These are phyloP conservation scores for Polypedilum pembai DNA, from an alignment of 1,140 invertebrate species.

Conservation along the genomic window DNA sequence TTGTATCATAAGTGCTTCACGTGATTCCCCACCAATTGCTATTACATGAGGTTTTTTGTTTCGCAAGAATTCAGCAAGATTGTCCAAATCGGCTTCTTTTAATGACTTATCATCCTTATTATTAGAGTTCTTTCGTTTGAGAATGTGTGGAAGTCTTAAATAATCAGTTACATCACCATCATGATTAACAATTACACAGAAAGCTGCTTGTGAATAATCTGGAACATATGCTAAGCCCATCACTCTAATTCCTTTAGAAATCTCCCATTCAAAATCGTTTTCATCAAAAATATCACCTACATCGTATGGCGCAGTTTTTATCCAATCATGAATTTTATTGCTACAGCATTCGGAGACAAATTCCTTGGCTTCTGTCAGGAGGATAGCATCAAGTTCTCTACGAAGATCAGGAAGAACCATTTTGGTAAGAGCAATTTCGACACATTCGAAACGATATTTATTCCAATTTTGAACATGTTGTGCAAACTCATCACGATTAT, in stretches of 20 bases:
- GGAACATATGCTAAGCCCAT: constrained; percentile 83
- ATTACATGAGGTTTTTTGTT: constrained; percentile 92
- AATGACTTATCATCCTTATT: constrained; percentile 61
- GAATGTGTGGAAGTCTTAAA: constrained; percentile 73
- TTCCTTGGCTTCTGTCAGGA: constrained; percentile 84
- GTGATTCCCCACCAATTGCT: constrained; percentile 81
- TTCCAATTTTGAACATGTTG: constrained; percentile 97
- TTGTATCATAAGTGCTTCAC: constrained; percentile 78
- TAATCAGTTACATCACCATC: constrained; percentile 91
- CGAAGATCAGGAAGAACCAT: constrained; percentile 85
- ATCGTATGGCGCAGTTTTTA: constrained; percentile 83
- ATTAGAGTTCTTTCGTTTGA: constrained; percentile 72
- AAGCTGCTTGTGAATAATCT: constrained; percentile 79
- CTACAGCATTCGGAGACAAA: constrained; percentile 76
- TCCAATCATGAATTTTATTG: constrained; percentile 81
- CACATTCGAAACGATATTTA: constrained; percentile 71
- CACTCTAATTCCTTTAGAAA: constrained; percentile 73
- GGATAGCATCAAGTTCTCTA: constrained; percentile 73
- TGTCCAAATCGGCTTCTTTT: constrained; percentile 70
- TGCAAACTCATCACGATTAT: constrained; percentile 91
- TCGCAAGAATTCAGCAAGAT: constrained; percentile 76
- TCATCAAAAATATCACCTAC: constrained; percentile 65
- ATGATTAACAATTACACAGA: constrained; percentile 75
- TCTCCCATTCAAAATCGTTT: constrained; percentile 88
- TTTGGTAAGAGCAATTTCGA: constrained; percentile 79